A percentile compares a stretch with the other conserved stretches of the same genome.
These are phyloP conservation scores for Idaea dimidiata DNA, from an alignment of 2,888 invertebrate species.

Conservation along the genomic window DNA sequence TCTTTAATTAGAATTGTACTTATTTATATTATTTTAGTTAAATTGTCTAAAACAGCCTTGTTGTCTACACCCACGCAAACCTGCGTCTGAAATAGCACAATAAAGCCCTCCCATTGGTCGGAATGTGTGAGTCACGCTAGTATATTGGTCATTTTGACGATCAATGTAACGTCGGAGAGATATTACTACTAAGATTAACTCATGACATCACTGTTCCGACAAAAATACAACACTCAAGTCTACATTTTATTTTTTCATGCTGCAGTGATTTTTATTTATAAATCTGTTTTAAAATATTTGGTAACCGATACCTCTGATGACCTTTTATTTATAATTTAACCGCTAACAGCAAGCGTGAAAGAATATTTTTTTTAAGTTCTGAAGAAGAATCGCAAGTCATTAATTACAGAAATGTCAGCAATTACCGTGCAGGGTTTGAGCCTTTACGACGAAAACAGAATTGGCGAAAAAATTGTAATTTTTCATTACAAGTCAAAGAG, in stretches of 20 bases:
- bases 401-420: constrained; percentile 42
- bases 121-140: constrained; percentile 57
- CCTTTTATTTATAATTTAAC: constrained; percentile 17
- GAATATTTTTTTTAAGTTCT: neutral
- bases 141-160: constrained; percentile 56
- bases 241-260: constrained; percentile 22
- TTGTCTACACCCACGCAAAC: constrained; percentile 67
- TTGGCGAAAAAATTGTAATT: constrained; percentile 33
- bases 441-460: constrained; percentile 12
- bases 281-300: constrained; percentile 17
- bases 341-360: constrained; percentile 7
- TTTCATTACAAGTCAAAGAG: constrained; percentile 31
- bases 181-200: constrained; percentile 53
- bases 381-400: constrained; percentile 27
- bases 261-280: constrained; percentile 26
- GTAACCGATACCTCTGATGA: constrained; percentile 28
- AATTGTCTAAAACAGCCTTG: constrained; percentile 70
- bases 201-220: constrained; percentile 41
- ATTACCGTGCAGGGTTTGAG: constrained; percentile 37
- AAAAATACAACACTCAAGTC: constrained; percentile 37
- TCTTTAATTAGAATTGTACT: neutral
- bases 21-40: constrained; percentile 35
- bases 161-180: constrained; percentile 60
- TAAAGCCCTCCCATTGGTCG: constrained; percentile 50
- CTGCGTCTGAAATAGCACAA: constrained; percentile 56